phyloP scores from a whole-genome alignment of 2,888 invertebrate species.

The Apocheima hispidaria region DNA sequence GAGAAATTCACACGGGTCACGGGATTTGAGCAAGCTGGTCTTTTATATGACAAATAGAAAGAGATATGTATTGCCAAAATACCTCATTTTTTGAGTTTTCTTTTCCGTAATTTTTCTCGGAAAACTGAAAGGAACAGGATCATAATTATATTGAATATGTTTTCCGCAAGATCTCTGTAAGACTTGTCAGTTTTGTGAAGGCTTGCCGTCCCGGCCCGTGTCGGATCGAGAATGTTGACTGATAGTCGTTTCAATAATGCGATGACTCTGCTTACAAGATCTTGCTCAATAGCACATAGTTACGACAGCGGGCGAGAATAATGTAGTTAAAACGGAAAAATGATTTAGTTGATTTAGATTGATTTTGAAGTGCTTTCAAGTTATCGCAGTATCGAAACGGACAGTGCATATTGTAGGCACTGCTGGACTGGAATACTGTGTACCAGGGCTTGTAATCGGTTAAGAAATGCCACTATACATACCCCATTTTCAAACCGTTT shows the following conservation, averaged over 20 bases:
- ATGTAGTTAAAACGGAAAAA: background rate
- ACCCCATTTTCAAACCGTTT: no score
- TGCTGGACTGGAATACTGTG: conserved; percentile 26
- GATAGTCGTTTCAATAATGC: conserved; percentile 54
- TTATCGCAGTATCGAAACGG: conserved; percentile 42
- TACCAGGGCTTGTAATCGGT: no score
- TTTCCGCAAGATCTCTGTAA: conserved; percentile 10
- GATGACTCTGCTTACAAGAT: conserved; percentile 44
- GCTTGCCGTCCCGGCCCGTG: conserved; percentile 28
- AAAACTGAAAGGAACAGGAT: conserved; percentile 5
- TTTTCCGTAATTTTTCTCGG: background rate
- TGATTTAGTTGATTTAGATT: background rate
- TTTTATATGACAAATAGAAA: background rate
- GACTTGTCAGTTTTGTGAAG: background rate
- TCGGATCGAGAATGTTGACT: conserved; percentile 44
- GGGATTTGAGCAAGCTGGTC: conserved; percentile 22
- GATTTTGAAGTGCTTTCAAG: conserved; percentile 5
- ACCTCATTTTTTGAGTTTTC: conserved; percentile 3
- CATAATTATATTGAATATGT: conserved; percentile 6
- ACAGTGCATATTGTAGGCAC: conserved; percentile 29
- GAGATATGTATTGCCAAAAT: conserved; percentile 11
- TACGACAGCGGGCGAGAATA: conserved; percentile 14
- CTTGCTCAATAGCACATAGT: conserved; percentile 40
- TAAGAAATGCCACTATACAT: no score
- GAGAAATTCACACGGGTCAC: conserved; percentile 16